Evolutionary conservation across 1,140 invertebrate genomes (phyloP), one percentile per base, ranked within the genome.

Genomic region (Hycleus phaleratus): DNA sequence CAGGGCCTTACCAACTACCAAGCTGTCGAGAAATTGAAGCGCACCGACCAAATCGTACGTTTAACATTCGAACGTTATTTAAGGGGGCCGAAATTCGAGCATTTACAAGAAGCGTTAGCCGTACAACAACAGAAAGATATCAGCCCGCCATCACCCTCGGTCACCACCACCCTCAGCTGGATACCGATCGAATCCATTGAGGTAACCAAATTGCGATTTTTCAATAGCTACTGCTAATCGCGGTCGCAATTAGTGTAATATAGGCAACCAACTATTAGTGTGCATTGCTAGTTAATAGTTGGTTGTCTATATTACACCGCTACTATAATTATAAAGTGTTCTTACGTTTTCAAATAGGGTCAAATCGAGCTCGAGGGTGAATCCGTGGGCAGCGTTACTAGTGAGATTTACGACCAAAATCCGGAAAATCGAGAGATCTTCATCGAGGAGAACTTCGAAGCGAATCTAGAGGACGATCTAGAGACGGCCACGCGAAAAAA

Each of bases 1-100:
- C 81, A 87, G 46, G 90, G 91, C 25, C 91, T 88, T 69, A 91
- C 86, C 26, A 95, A 95, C 76, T 90, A 93, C 66, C 83, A 94
- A 73, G 91, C 93, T 11, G 92, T 96, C 11, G 90, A 94, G 71
- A 84, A 93, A 59, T 70, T 86, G 46, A 78, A 90, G 42, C 88
- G 88, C 64, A 94, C 92, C n/a, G 88, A 89, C 26, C 85, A 87
- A 68, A 79, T 81, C 51, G 90, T 93, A 12, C 79, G 80, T 53
- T 78, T 96, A 59, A 86, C 88, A 49, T 77, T 96, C 66, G 90
- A 92, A 64, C 80, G 92, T 48, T 95, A 94, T 71, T 77, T 93
- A 47, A 79, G 90, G 58, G 92, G 91, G 49, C 85, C 89, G 50
- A 94, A 94, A 71, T 94, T 84, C 79, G 90, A 94, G 71, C 90